Percentiles rank a stretch among this genome's conserved stretches.
Conservation (phyloP, 2,113 vertebrate species). For the Leiothrix lutea region DNA sequence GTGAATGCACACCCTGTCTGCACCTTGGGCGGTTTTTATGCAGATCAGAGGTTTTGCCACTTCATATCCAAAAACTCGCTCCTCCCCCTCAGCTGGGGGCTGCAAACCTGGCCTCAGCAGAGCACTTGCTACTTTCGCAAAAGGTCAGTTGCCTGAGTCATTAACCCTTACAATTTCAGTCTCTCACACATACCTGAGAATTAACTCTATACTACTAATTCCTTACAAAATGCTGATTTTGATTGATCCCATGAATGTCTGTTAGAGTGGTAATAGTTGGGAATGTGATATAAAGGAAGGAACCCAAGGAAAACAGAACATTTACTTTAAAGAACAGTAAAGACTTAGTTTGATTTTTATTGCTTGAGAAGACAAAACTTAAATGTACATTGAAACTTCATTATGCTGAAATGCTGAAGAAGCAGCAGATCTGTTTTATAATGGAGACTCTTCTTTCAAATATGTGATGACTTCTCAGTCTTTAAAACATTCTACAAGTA, state of each 20-base stretch:
- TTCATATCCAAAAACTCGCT: not conserved
- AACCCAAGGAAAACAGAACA: not conserved
- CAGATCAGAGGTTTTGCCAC: not conserved
- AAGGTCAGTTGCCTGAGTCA: not conserved
- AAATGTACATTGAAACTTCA: not conserved
- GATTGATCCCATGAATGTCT: too few relatives aligned
- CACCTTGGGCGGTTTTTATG: too few relatives aligned
- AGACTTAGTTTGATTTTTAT: not conserved
- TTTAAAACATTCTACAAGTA: not conserved
- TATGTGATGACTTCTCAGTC: not conserved
- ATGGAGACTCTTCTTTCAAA: not conserved
- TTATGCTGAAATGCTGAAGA: not conserved
- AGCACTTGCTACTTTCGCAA: not conserved
- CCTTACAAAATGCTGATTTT: not conserved
- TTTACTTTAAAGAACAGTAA: not conserved
- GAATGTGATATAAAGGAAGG: not conserved
- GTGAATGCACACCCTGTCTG: not conserved
- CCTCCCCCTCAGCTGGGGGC: rapidly evolving
- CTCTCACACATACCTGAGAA: not conserved
- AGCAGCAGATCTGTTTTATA: not conserved
- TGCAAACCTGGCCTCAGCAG: not conserved
- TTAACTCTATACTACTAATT: not conserved
- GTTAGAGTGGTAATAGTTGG: not conserved
- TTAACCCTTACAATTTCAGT: not conserved
- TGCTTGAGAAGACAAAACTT: not conserved